Base-by-base conservation (phyloP, 2,797 vertebrate species). In the Catostomus latipinnis region DNA sequence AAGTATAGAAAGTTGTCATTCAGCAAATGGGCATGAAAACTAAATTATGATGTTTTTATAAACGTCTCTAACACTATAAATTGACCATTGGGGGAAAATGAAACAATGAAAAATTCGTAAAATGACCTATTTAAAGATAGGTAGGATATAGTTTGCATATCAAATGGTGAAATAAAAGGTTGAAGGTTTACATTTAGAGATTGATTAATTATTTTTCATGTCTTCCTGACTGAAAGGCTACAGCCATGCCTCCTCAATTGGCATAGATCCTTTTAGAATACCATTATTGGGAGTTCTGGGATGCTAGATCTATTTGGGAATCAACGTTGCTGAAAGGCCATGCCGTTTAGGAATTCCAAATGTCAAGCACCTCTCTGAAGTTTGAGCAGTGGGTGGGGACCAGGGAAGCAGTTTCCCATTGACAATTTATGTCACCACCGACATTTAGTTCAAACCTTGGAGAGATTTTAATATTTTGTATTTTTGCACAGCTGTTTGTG, bases 281-380 rank as follows among this genome's bases (percentile, higher is more conserved):
- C 53, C 62, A 52, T 50, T 56, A 61, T 66, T 73, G 45, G 60
- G 61, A 34, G 61, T 52, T 71, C 67, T 81, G 58, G 73, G 74
- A 54, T 76, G 65, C 74, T 77, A 83, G 86, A 90, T 86, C 80
- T 90, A 85, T 92, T 90, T 89, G 89, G 74, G 68, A 77, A 81
- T 83, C 76, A 79, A 52, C 63, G 10, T 80, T 76, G 84, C 89
- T 87, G 82, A 92, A 93, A 93, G 92, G 90, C 91, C 91, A 91
- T 0, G 81, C 76, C 88, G 83, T 83, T 87, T 85, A 88, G 89
- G 86, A 85, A 87, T 89, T 91, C 81, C 84, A 93, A 93, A 93
- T 93, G 92, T 92, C 93, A 92, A 87, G 90, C 82, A 70, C 74
- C n/a, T 82, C 88, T 90, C 86, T 90, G 88, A 88, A 91, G 88